Evolutionary conservation across 2,888 invertebrate species (phyloP).

Genomic region (Biston stratarius): DNA sequence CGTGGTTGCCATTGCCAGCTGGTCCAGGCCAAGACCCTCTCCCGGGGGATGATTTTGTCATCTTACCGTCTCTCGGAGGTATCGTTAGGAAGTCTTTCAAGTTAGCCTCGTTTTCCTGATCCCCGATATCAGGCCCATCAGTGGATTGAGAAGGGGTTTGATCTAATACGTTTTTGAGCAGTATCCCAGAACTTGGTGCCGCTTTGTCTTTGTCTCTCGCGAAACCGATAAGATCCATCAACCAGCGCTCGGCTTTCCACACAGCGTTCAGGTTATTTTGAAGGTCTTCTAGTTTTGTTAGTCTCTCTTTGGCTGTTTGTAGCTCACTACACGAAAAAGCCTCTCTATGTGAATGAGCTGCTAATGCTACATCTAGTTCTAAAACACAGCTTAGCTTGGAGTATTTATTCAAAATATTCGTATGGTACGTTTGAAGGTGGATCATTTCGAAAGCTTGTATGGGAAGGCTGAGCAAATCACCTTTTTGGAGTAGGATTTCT

Average conservation of each 20-base stretch:
- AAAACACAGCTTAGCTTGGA: constrained; percentile 96
- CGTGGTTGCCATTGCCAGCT: constrained; percentile 84
- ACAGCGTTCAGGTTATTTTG: constrained; percentile 94
- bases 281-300: constrained; percentile 93
- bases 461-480: constrained; percentile 95
- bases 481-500: constrained; percentile 93
- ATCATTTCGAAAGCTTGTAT: constrained; percentile 98
- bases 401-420: constrained; percentile 95
- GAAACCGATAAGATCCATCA: constrained; percentile 97
- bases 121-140: constrained; percentile 69
- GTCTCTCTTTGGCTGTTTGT: constrained; percentile 93
- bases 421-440: constrained; percentile 97
- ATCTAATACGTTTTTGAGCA: constrained; percentile 76
- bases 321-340: constrained; percentile 97
- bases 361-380: constrained; percentile 96
- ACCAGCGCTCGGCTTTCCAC: constrained; percentile 98
- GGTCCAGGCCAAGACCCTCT: constrained; percentile 96
- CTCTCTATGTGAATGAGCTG: constrained; percentile 97
- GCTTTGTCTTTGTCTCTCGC: constrained; percentile 91
- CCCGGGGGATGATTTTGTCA: constrained; percentile 91
- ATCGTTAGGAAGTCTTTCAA: constrained; percentile 87
- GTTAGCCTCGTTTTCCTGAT: constrained; percentile 79
- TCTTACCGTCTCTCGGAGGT: constrained; percentile 90
- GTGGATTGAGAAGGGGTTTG: constrained; percentile 63
- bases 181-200: constrained; percentile 77